phyloP scores from a whole-genome alignment of 2,797 vertebrate species.

The Mionectes olivaceus region DNA sequence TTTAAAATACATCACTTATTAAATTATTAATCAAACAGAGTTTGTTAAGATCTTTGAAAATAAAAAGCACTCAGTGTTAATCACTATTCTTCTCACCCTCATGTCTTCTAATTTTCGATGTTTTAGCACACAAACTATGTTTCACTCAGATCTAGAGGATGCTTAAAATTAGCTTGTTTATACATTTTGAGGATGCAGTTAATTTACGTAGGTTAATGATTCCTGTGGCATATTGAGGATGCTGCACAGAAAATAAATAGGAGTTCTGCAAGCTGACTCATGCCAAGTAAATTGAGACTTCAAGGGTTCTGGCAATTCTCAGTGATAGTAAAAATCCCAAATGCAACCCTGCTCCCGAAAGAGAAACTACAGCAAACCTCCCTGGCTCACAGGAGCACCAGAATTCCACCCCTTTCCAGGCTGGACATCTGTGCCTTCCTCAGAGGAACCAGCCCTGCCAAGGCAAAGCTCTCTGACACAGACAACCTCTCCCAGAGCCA shows the following conservation, averaged over 20 bases:
- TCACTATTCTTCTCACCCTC: constrained; percentile 15
- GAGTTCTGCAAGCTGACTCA: background rate
- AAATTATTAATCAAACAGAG: constrained; percentile 43
- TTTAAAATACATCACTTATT: constrained; percentile 20
- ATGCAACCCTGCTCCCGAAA: background rate
- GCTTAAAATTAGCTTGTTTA: constrained; percentile 63
- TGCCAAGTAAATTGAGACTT: background rate
- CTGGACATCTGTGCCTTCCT: rapidly evolving
- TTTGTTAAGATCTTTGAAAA: constrained; percentile 20
- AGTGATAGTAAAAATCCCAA: background rate
- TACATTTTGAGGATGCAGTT: constrained; percentile 39
- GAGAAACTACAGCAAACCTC: background rate
- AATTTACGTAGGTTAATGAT: constrained; percentile 40
- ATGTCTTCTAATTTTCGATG: background rate
- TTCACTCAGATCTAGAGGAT: constrained; percentile 11
- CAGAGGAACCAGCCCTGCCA: rapidly evolving
- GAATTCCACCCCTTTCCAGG: background rate
- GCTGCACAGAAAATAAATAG: background rate
- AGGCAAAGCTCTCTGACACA: background rate
- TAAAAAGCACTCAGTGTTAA: background rate
- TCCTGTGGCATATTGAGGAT: background rate
- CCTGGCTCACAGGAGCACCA: rapidly evolving
- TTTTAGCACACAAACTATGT: constrained; percentile 10
- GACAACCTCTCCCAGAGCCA: background rate
- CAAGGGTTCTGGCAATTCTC: background rate